phyloP scores from a whole-genome alignment of 2,888 invertebrate species.

The Heliconius cydno region DNA sequence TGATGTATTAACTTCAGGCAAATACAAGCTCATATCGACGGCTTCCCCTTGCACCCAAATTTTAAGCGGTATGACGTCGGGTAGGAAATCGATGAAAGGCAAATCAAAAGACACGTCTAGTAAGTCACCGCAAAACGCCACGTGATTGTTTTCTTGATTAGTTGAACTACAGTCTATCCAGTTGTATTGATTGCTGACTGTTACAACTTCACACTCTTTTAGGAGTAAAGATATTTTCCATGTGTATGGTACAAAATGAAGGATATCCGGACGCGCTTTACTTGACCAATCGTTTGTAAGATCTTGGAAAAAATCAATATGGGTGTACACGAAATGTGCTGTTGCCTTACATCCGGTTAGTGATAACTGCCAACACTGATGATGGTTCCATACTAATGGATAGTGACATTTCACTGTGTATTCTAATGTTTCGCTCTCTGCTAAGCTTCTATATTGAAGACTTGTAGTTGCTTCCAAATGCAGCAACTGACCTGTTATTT shows the following conservation, averaged over 20 bases:
- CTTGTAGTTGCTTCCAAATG: constrained; percentile 98
- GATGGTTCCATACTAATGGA: constrained; percentile 97
- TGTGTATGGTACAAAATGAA: constrained; percentile 98
- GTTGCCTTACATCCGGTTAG: constrained; percentile 97
- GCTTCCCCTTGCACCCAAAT: constrained; percentile 98
- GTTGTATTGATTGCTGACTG: constrained; percentile 97
- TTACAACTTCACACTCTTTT: constrained; percentile 97
- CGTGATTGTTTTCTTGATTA: constrained; percentile 96
- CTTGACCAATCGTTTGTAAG: constrained; percentile 98
- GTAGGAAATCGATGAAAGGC: constrained; percentile 97
- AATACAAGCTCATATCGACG: constrained; percentile 93
- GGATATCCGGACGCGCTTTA: constrained; percentile 95
- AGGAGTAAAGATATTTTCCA: constrained; percentile 95
- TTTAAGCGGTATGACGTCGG: constrained; percentile 93
- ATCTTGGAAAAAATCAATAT: constrained; percentile 98
- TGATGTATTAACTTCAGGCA: constrained; percentile 96
- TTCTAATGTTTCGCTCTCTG: constrained; percentile 97
- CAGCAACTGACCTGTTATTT: constrained; percentile 95
- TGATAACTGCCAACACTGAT: constrained; percentile 96
- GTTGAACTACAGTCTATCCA: constrained; percentile 99
- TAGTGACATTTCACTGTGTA: constrained; percentile 95
- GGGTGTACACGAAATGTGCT: constrained; percentile 95
- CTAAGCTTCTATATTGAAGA: constrained; percentile 94
- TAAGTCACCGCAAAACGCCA: constrained; percentile 96
- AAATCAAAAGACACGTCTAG: constrained; percentile 96